phyloP scores from a whole-genome alignment of 2,113 vertebrate genomes.

The Tenrec ecaudatus region DNA sequence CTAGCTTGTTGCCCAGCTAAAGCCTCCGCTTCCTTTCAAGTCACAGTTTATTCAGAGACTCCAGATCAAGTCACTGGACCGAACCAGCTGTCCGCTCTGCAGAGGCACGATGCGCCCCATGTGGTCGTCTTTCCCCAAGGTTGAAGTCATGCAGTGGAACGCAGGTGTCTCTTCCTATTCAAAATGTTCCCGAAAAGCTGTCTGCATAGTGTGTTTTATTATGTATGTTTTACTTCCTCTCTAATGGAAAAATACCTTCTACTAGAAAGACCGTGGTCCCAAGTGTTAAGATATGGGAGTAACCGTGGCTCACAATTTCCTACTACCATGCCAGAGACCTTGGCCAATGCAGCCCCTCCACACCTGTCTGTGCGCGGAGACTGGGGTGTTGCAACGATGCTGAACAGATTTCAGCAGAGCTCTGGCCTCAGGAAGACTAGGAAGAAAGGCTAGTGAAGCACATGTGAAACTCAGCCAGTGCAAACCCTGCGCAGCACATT shows the following conservation, averaged over 20 bases:
- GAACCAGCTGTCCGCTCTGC: not conserved
- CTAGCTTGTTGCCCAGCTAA: not conserved
- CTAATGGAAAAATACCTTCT: not conserved
- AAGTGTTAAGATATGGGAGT: not conserved
- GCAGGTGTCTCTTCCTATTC: not conserved
- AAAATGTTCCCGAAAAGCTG: not conserved
- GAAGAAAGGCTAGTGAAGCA: not conserved
- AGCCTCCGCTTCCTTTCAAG: conserved; percentile 65
- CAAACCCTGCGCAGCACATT: not conserved
- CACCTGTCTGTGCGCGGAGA: not conserved
- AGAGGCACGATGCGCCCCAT: not conserved
- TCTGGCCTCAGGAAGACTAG: not conserved
- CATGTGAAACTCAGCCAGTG: not conserved
- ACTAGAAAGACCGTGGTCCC: not conserved
- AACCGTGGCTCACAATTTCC: not conserved
- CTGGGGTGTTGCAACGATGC: not conserved
- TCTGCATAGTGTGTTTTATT: not conserved
- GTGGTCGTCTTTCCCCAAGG: not conserved
- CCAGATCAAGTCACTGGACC: conserved; percentile 11
- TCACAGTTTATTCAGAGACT: conserved; percentile 33
- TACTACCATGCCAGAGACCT: not conserved
- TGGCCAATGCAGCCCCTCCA: not conserved
- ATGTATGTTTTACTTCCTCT: not conserved
- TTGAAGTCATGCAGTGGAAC: not conserved
- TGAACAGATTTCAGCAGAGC: not conserved